A percentile compares a stretch with the other conserved stretches of the same genome.
These are phyloP conservation scores for Dicerorhinus sumatrensis DNA, from an alignment of 2,113 vertebrate species.

Conservation along the genomic window DNA sequence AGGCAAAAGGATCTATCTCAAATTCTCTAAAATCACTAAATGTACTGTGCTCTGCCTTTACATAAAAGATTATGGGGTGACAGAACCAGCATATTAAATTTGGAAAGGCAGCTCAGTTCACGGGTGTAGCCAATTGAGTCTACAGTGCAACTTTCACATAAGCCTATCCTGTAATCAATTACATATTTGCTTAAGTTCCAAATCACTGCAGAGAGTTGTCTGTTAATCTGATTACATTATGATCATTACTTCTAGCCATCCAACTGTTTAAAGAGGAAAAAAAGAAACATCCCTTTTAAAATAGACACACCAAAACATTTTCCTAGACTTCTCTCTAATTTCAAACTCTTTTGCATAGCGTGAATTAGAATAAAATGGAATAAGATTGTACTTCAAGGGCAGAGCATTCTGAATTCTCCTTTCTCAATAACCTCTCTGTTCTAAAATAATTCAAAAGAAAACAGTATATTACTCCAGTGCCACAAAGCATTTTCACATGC, in stretches of 20 bases:
- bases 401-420: not conserved
- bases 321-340: not conserved
- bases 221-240: slow-evolving; percentile 29
- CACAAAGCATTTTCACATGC: slow-evolving; percentile 16
- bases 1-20: slow-evolving; percentile 49
- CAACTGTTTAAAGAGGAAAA: not conserved
- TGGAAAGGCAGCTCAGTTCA: not conserved
- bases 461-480: not conserved
- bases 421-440: slow-evolving; percentile 13
- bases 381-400: slow-evolving; percentile 34
- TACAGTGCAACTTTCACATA: not conserved
- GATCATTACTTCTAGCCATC: not conserved
- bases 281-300: not conserved
- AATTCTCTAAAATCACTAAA: slow-evolving; percentile 68
- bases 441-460: slow-evolving; percentile 50
- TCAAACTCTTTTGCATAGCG: slow-evolving; percentile 9
- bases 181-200: slow-evolving; percentile 34
- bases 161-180: not conserved
- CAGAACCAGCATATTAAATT: not conserved
- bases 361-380: slow-evolving; percentile 42
- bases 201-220: not conserved
- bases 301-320: not conserved
- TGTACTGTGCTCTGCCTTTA: slow-evolving; percentile 66
- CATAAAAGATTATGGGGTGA: not conserved
- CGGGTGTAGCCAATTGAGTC: not conserved